Base-by-base conservation (phyloP, 1,140 invertebrate species). In the Palaemon carinicauda region DNA sequence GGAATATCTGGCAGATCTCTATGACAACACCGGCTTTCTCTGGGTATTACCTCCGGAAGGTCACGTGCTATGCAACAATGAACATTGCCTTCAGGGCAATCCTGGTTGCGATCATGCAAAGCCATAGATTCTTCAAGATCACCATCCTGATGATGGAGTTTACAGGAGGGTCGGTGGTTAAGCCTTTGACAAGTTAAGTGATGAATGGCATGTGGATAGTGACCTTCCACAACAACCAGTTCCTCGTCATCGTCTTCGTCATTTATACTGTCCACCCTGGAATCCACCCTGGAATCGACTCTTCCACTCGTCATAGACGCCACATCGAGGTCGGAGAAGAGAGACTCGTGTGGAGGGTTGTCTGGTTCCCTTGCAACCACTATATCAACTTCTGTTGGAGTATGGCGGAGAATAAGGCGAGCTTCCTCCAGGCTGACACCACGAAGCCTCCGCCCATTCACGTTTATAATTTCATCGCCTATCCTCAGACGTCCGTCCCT, bases 391-490 rank as follows among this genome's bases (percentile, higher is more conserved):
- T 95, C 93, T 14, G 93, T 92, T 19, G 95, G 93, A 1, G 93
- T 92, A 41, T 91, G 93, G 51, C 92, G 91, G 9, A 97, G 91
- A 33, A 95, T 93, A 89, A 94, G 94, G 85, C 94, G 94, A 1
- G 95, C 96, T 92, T 96, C 95, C 1, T 94, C 91, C 92, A 96
- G 95, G 15, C 94, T 94, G 78, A 97, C 92, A 0, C 95, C 96
- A 78, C 95, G 93, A 82, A 97, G 92, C 85, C 96, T 94, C 90
- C 94, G 94, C 1, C 96, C 96, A 91, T 97, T 97, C 12, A 97
- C 95, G 91, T 96, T 96, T 19, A 97, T 94, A 83, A 97, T 94
- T 92, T 97, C 96, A 91, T 97, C 96, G 5, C 95, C 95, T 52
- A 96, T 93, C 89, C 94, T 93, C 79, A 97, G 92, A 82, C 95